These are phyloP conservation scores for Mormyrops boulengeri DNA, from an alignment of 2,797 vertebrate species.

Conservation along the genomic window DNA sequence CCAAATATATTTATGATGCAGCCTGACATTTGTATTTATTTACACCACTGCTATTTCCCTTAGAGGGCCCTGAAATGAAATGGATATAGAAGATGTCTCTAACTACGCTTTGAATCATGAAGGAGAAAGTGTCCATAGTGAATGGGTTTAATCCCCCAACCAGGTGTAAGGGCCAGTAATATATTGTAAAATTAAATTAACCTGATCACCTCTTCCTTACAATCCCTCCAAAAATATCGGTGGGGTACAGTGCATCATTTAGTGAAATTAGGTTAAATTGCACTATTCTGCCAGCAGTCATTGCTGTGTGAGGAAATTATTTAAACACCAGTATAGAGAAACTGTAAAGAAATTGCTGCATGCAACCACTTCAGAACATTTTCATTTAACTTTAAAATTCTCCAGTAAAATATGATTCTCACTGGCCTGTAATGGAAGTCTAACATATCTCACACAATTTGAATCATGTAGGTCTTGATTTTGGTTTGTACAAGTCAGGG, in stretches of 20 bases:
- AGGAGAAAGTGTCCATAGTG: background rate
- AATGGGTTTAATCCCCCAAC: background rate
- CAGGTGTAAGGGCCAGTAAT: background rate
- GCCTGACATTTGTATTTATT: conserved; percentile 8
- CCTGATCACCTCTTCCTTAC: background rate
- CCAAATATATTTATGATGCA: background rate
- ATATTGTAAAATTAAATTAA: background rate
- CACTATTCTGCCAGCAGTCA: background rate
- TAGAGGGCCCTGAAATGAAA: background rate
- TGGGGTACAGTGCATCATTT: background rate
- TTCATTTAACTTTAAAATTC: background rate
- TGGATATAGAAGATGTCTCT: background rate
- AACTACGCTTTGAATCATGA: background rate
- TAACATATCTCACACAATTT: background rate
- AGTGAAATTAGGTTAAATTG: background rate
- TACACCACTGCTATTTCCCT: background rate
- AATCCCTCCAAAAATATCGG: background rate
- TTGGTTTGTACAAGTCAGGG: background rate
- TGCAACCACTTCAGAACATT: background rate
- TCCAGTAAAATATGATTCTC: background rate
- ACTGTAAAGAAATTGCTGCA: background rate
- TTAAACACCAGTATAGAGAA: background rate
- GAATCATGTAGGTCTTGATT: background rate
- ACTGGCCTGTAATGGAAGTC: background rate
- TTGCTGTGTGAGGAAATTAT: background rate